These are phyloP conservation scores for Musca vetustissima DNA, from an alignment of 1,140 invertebrate species.

Conservation along the genomic window DNA sequence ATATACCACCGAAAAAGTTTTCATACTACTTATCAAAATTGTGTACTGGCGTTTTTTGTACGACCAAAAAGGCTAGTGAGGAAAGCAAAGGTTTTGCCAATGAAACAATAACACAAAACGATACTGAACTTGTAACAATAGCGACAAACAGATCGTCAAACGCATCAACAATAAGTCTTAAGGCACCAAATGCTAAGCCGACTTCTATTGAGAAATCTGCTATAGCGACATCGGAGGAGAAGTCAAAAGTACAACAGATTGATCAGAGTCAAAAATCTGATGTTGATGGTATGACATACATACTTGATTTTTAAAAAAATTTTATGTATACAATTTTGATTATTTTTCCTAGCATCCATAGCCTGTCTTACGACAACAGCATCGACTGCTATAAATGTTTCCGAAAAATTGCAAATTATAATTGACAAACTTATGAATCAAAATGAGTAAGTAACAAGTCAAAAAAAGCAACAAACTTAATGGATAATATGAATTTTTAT, in stretches of 20 bases:
- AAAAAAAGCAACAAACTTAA: not conserved
- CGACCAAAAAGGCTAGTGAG: slow-evolving; percentile 28
- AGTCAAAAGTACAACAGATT: not conserved
- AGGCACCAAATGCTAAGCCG: not conserved
- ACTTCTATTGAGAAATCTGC: not conserved
- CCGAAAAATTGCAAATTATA: slow-evolving; percentile 44
- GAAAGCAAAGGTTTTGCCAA: slow-evolving; percentile 46
- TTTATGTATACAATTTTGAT: slow-evolving; percentile 3
- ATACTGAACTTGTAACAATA: slow-evolving; percentile 39
- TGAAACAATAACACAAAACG: slow-evolving; percentile 5
- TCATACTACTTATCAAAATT: slow-evolving; percentile 40
- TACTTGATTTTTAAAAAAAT: not conserved
- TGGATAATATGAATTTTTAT: too few species aligned
- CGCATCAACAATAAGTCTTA: slow-evolving; percentile 18
- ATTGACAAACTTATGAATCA: slow-evolving; percentile 45
- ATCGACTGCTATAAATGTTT: slow-evolving; percentile 43
- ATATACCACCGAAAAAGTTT: slow-evolving; percentile 39
- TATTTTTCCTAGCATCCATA: slow-evolving; percentile 36
- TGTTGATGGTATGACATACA: not conserved
- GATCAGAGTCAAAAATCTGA: not conserved
- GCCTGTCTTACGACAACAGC: slow-evolving; percentile 39
- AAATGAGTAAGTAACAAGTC: slow-evolving; percentile 46
- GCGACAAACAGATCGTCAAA: slow-evolving; percentile 28
- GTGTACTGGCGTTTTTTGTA: slow-evolving; percentile 36
- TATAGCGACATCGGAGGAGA: not conserved